Evolutionary conservation across 2,888 invertebrate genomes (phyloP).

Genomic region (Elysia crispata): DNA sequence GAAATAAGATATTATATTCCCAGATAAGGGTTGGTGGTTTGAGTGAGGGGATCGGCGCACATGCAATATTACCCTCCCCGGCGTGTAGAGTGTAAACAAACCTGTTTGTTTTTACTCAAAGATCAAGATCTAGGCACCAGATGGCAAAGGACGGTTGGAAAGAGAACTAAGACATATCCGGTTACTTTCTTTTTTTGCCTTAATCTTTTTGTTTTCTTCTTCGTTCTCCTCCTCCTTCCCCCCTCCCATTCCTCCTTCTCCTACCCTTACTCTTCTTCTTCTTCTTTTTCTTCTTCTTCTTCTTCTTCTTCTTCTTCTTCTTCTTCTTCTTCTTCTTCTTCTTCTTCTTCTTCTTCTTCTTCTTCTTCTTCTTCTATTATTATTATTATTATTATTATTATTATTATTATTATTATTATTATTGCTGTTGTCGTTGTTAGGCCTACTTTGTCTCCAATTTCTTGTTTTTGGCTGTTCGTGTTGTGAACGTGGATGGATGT

Average conservation of each 20-base stretch:
- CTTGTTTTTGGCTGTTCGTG: too few relatives aligned
- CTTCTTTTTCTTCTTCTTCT: not conserved
- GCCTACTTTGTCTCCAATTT: too few relatives aligned
- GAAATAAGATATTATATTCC: too few relatives aligned
- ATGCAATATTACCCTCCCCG: too few relatives aligned
- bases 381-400: too few relatives aligned
- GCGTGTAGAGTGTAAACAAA: too few relatives aligned
- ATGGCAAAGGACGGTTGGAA: not conserved
- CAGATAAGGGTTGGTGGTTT: too few relatives aligned
- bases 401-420: too few relatives aligned
- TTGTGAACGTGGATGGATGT: too few relatives aligned
- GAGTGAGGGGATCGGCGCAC: too few relatives aligned
- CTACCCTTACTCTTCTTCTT: not conserved
- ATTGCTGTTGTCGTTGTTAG: not conserved
- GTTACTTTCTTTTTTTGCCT: not conserved
- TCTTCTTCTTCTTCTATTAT: not conserved
- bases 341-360: not conserved
- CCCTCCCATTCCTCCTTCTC: not conserved
- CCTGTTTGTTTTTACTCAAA: too few relatives aligned
- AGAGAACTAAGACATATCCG: not conserved
- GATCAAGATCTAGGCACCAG: not conserved
- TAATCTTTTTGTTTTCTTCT: not conserved
- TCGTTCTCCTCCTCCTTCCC: not conserved
- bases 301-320: not conserved
- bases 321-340: not conserved